phyloP scores from a whole-genome alignment of 2,888 invertebrate species.

The Morpho deidamia region DNA sequence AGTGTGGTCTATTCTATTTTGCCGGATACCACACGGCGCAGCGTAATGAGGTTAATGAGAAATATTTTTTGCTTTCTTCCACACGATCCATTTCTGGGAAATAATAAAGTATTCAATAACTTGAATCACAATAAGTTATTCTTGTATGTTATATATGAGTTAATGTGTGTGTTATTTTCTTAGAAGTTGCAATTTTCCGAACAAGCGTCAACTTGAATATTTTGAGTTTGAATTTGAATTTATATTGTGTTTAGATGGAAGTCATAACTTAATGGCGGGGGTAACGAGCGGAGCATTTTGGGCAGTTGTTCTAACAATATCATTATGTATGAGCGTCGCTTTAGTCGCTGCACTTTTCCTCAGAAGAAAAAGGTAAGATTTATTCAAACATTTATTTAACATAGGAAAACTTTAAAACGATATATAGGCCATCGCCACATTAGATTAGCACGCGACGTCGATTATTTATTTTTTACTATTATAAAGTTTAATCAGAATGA shows the following conservation, averaged over 20 bases:
- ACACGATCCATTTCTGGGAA: neutral
- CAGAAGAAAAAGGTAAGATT: constrained; percentile 51
- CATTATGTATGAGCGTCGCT: constrained; percentile 47
- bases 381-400: neutral
- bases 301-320: constrained; percentile 52
- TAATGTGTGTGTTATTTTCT: no score
- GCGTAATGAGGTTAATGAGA: neutral
- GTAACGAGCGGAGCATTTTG: constrained; percentile 61
- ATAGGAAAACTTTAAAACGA: no score
- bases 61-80: neutral
- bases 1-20: no score
- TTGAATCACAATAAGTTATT: no score
- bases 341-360: constrained; percentile 50
- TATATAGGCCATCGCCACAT: no score
- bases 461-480: no score
- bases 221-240: neutral
- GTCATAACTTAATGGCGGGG: constrained; percentile 55
- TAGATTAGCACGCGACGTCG: no score
- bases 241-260: constrained; percentile 45
- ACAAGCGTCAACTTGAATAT: no score
- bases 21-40: no score
- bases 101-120: neutral
- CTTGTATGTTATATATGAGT: no score
- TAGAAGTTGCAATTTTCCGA: no score
- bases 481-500: no score